Conservation (phyloP, 2,113 vertebrate species). For the Burhinus oedicnemus region DNA sequence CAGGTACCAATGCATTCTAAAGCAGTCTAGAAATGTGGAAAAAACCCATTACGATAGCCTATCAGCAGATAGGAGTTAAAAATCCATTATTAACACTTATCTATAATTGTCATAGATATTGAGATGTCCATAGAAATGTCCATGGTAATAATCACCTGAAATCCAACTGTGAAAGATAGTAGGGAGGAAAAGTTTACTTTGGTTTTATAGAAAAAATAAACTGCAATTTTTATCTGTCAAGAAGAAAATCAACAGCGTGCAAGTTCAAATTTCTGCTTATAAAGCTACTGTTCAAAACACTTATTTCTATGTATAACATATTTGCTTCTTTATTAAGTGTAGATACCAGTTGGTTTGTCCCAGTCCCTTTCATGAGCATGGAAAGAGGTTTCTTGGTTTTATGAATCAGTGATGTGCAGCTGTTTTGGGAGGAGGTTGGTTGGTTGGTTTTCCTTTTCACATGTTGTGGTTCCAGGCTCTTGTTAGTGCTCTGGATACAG, state of each 20-base stretch:
- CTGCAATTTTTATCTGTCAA: background rate
- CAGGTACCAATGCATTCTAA: background rate
- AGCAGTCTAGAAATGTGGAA: background rate
- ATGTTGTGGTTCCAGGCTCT: background rate
- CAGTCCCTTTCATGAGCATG: background rate
- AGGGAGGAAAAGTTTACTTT: background rate
- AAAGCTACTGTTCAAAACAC: background rate
- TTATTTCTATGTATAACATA: background rate
- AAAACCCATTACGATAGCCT: background rate
- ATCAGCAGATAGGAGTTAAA: background rate
- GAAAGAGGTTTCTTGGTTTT: background rate
- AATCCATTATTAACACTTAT: background rate
- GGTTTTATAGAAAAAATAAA: background rate
- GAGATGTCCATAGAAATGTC: background rate
- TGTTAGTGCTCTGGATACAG: background rate
- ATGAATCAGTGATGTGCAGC: background rate
- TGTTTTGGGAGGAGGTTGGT: background rate
- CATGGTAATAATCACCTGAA: background rate
- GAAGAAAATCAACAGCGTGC: background rate
- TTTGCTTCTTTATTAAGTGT: background rate
- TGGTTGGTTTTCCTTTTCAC: background rate
- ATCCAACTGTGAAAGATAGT: background rate
- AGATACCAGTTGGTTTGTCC: background rate
- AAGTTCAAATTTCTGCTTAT: background rate
- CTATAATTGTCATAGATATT: accelerated